phyloP scores from a whole-genome alignment of 1,140 invertebrate species.

The Drosophila kanapiae region DNA sequence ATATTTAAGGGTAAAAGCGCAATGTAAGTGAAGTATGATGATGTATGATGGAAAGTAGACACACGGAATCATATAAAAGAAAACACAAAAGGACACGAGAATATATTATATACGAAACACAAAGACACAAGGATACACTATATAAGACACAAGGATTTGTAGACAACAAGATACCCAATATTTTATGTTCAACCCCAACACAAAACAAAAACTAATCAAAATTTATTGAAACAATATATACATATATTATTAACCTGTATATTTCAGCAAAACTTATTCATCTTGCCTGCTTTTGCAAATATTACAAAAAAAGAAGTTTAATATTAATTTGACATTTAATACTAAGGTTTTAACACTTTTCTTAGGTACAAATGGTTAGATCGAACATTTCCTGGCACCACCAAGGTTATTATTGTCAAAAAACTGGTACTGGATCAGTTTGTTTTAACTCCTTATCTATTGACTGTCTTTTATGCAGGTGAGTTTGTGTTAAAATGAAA shows the following conservation, averaged over 20 bases:
- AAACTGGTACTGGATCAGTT: conserved; percentile 93
- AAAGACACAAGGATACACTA: not conserved
- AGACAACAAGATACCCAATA: not conserved
- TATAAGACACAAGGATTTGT: not conserved
- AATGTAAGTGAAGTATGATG: conserved; percentile 55
- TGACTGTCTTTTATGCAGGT: conserved; percentile 91
- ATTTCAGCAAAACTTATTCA: not conserved
- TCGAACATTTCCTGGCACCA: conserved; percentile 88
- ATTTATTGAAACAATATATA: not conserved
- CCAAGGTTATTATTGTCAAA: conserved; percentile 87
- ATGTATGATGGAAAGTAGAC: conserved; percentile 5
- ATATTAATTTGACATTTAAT: too few relatives aligned
- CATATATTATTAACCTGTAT: not conserved
- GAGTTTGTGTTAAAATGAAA: conserved; percentile 68
- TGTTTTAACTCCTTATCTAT: conserved; percentile 89
- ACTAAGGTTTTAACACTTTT: not conserved
- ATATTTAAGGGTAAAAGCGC: conserved; percentile 21
- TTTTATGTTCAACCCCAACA: not conserved
- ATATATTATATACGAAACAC: conserved; percentile 7
- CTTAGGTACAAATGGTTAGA: conserved; percentile 93
- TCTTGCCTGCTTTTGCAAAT: conserved; percentile 22
- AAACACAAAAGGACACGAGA: conserved; percentile 19
- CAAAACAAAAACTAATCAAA: not conserved
- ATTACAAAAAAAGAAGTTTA: not conserved
- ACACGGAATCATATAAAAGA: not conserved